Evolutionary conservation across 2,888 invertebrate genomes (phyloP), one percentile per base, ranked within the genome.

Genomic region (Theretra japonica): DNA sequence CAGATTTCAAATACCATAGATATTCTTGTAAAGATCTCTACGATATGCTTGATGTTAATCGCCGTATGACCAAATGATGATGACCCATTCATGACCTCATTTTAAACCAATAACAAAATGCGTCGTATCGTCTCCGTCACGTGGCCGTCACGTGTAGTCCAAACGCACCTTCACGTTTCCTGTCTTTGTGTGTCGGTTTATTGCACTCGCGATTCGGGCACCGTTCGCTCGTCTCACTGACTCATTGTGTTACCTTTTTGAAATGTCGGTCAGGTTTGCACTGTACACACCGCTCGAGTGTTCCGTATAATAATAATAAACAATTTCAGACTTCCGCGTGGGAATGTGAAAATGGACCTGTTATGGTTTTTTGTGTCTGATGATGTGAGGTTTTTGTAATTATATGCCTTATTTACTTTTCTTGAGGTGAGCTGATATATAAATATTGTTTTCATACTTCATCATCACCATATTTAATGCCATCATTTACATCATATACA

Each of bases 131-230:
- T 33, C 33, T 28, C n/a, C 48, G 59, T 59, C 23, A 71, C 70
- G 65, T 71, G 65, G 23, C 21, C 23, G 30, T 21, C 60, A 62
- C 72, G 69, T 33, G 41, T 30, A 48, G 69, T 71, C 69, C 62
- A 62, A 58, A 71, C 62, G 73, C 17, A 21, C 62, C 65, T 21
- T 19, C 30, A 53, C 60, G 65, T 56, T 60, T 62, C 50, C 33
- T 59, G 70, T 60, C 50, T 72, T 60, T 58, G 68, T 60, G 50
- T 50, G 68, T 59, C 59, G 68, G 72, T 72, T 72, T 72, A 72
- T 69, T 72, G 72, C 72, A 72, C 72, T 59, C 65, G 68, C 53
- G 30, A 41, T 41, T 60, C 69, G 72, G 62, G 56, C 69, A 50
- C 69, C 60, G 30, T 48, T 53, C 65, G 62, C 30, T 48, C 17